Evolutionary conservation across 2,888 invertebrate species (phyloP), one percentile per base, ranked within the genome.

Genomic region (Leptinotarsa peninsularis): DNA sequence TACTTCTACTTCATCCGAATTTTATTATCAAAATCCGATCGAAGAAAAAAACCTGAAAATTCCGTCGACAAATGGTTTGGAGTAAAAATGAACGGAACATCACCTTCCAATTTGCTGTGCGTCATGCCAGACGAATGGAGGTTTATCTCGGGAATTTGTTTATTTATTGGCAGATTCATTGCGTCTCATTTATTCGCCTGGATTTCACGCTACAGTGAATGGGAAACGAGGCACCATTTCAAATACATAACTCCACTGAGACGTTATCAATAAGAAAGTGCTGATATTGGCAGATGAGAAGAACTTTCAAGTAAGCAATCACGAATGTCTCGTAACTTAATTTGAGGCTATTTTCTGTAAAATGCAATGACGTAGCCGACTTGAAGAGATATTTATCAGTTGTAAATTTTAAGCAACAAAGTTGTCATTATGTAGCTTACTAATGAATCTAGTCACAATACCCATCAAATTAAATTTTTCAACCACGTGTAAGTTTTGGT

Each of bases 81-180:
- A 58, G 4, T 21, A 58, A 23, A 58, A 23, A 23, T 58, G 15
- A 21, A 58, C 5, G 14, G 58, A 58, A 58, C 10, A 58, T 58
- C 21, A 13, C 13, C 27, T 4, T 21, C 58, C 13, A 58, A 58
- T 58, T 23, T 14, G 58, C 18, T 14, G 23, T 14, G 58, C 27
- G 21, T 15, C 58, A 14, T 27, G 4, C 23, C 13, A 58, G 23
- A 58, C 58, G 21, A 27, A 58, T 58, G 27, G 23, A 23, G 15
- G 58, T 58, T 58, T 58, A 58, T 58, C 58, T 58, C 58, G 15
- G 21, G 58, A 23, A 58, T 58, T 58, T 58, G 58, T 58, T 58
- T 58, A 58, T 58, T 58, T 58, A 58, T 58, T 23, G 58, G 58
- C 58, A 58, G 58, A 58, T 58, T 58, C 58, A 58, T 58, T 58